Percentiles rank a stretch among this genome's conserved stretches.
These are phyloP conservation scores for Cydia amplana DNA, from an alignment of 1,140 invertebrate genomes.

Conservation along the genomic window DNA sequence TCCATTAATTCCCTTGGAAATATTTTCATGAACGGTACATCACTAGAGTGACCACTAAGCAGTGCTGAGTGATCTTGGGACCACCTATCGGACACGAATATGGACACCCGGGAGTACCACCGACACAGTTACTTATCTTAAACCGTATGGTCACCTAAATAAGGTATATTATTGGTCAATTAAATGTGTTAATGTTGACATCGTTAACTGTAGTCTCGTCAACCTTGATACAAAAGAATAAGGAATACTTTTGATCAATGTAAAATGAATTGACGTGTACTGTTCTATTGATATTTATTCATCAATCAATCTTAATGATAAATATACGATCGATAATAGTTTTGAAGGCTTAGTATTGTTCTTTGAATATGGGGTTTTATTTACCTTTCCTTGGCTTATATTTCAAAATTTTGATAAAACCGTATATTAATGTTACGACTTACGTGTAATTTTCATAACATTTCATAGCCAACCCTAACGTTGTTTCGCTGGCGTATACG, in stretches of 20 bases:
- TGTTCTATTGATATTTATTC: constrained; percentile 22
- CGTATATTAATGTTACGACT: too few relatives aligned
- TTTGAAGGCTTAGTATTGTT: constrained; percentile 10
- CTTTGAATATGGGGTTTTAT: background rate
- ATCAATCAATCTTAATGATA: constrained; percentile 34
- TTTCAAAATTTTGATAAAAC: too few relatives aligned
- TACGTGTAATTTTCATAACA: too few relatives aligned
- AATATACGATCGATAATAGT: constrained; percentile 14
- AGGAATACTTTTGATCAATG: background rate
- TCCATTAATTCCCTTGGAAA: too few relatives aligned
- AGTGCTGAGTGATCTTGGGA: constrained; percentile 65
- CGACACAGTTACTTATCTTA: background rate
- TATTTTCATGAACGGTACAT: background rate
- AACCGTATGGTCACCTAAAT: background rate
- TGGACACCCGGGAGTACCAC: background rate
- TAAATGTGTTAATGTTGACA: too few relatives aligned
- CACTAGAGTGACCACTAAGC: constrained; percentile 27
- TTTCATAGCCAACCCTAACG: too few relatives aligned
- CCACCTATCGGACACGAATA: constrained; percentile 54
- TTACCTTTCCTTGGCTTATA: background rate
- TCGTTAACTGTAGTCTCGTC: too few relatives aligned
- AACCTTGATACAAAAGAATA: background rate
- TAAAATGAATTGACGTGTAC: constrained; percentile 38
- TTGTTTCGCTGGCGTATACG: too few relatives aligned
- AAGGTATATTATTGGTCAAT: background rate